Evolutionary conservation across 2,888 invertebrate species (phyloP).

Genomic region (Brenthis ino): DNA sequence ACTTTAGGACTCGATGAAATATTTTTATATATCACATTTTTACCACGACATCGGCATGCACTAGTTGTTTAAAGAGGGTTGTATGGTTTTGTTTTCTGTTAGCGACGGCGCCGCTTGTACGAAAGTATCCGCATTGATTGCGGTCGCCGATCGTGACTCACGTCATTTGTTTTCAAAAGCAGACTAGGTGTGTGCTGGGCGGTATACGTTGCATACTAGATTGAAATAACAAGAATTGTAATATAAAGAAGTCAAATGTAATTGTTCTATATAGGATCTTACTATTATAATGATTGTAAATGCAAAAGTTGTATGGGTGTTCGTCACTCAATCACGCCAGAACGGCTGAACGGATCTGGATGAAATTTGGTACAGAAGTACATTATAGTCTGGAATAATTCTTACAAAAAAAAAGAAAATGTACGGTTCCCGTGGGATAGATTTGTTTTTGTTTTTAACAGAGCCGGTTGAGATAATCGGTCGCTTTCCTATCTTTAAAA

Average conservation of each 20-base stretch:
- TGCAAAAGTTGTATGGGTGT: too few species aligned
- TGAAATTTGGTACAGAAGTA: too few species aligned
- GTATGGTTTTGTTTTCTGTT: conserved; percentile 23
- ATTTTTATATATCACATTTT: conserved; percentile 1
- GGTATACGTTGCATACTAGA: not conserved
- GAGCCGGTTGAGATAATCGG: too few species aligned
- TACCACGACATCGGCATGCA: conserved; percentile 6
- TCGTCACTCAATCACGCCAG: too few species aligned
- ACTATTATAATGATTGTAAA: too few species aligned
- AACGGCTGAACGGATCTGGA: too few species aligned
- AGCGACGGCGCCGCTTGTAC: conserved; percentile 31
- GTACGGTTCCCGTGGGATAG: too few species aligned
- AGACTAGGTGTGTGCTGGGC: conserved; percentile 13
- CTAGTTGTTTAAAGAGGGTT: conserved; percentile 16
- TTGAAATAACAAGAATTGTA: not conserved
- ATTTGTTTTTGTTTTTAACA: too few species aligned
- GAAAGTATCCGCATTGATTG: conserved; percentile 41
- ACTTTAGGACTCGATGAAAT: not conserved
- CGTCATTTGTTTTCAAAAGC: conserved; percentile 31
- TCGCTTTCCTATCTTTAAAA: too few species aligned
- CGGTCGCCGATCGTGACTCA: conserved; percentile 36
- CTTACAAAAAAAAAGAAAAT: too few species aligned
- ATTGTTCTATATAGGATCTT: too few species aligned
- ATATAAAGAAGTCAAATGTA: not conserved
- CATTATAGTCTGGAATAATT: too few species aligned